A percentile compares a stretch with the other conserved stretches of the same genome.
Conservation (phyloP, 2,888 invertebrate species). For the Miltochrista miniata region DNA sequence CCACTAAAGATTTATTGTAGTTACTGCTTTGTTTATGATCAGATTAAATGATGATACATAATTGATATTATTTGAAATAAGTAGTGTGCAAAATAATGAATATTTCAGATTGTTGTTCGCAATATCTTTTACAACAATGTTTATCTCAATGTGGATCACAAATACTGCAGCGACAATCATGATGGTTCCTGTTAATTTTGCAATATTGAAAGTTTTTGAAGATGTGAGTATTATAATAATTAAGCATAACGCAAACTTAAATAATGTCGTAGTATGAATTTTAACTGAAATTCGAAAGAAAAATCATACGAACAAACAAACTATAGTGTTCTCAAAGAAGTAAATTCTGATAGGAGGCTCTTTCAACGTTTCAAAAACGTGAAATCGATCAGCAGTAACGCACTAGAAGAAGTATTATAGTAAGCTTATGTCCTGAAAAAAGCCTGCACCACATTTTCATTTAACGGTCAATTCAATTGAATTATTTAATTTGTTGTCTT, state of each 20-base stretch:
- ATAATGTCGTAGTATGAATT: neutral
- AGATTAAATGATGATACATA: no score
- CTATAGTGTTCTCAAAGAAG: neutral
- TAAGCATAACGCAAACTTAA: no score
- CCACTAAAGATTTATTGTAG: no score
- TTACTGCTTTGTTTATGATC: no score
- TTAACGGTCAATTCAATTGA: no score
- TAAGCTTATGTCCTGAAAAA: no score
- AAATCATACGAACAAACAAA: neutral
- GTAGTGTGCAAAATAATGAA: neutral
- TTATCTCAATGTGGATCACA: slow-evolving; percentile 97
- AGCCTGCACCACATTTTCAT: neutral
- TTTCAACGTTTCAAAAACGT: no score
- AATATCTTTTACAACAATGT: slow-evolving; percentile 92
- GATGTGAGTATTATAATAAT: slow-evolving; percentile 74
- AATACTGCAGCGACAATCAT: slow-evolving; percentile 96
- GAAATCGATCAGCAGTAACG: no score
- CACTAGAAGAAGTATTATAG: no score
- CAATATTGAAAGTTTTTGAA: slow-evolving; percentile 90
- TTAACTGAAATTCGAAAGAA: neutral
- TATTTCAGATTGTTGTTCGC: slow-evolving; percentile 88
- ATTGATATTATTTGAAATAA: no score
- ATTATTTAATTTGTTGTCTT: no score
- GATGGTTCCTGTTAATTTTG: slow-evolving; percentile 95
- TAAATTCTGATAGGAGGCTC: no score